Evolutionary conservation across 2,888 invertebrate species (phyloP).

Genomic region (Ferdinandea cuprea): DNA sequence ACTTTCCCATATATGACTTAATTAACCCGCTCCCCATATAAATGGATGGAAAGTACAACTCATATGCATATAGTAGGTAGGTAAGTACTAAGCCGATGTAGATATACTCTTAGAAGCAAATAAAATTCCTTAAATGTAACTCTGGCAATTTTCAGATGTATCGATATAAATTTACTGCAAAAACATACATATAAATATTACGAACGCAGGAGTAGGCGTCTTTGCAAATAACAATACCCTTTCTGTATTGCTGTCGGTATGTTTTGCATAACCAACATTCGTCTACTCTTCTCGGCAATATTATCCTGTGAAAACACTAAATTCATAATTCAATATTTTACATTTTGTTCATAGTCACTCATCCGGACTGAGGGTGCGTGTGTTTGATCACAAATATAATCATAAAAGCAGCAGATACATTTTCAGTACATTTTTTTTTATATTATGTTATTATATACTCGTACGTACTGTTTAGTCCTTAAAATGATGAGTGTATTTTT

Average conservation of each 20-base stretch:
- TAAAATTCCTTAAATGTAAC: constrained; percentile 33
- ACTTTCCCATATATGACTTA: constrained; percentile 42
- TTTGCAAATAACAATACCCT: constrained; percentile 14
- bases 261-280: constrained; percentile 41
- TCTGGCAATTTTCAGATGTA: background rate
- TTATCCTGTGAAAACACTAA: constrained; percentile 28
- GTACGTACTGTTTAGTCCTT: constrained; percentile 7
- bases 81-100: background rate
- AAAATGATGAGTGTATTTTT: constrained; percentile 40
- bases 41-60: constrained; percentile 3
- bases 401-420: constrained; percentile 16
- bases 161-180: constrained; percentile 25
- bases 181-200: no score
- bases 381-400: constrained; percentile 13
- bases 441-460: no score
- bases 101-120: constrained; percentile 10
- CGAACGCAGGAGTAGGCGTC: no score
- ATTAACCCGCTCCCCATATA: constrained; percentile 36
- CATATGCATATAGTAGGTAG: constrained; percentile 22
- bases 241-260: constrained; percentile 4
- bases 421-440: background rate
- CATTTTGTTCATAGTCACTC: constrained; percentile 46
- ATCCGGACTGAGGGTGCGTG: constrained; percentile 18
- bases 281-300: background rate
- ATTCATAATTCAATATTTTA: constrained; percentile 57